Conservation (phyloP, 2,888 invertebrate species). For the Graphium colonna region DNA sequence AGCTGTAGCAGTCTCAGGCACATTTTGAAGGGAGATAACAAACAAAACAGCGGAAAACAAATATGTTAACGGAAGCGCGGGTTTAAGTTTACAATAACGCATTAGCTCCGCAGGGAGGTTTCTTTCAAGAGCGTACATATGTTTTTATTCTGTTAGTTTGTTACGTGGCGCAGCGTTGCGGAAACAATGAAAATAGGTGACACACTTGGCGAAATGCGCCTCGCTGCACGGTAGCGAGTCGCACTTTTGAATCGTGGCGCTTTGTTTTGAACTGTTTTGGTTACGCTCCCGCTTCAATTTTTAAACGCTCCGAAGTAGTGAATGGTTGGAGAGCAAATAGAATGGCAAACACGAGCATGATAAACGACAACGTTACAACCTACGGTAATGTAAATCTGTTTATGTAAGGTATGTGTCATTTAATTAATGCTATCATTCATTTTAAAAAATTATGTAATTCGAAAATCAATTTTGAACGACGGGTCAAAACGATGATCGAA, state of each 20-base stretch:
- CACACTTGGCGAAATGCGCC: conserved; percentile 24
- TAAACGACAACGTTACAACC: too few relatives aligned
- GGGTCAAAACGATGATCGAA: too few relatives aligned
- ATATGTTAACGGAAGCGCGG: background rate
- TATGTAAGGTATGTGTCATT: too few relatives aligned
- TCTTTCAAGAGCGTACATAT: conserved; percentile 12
- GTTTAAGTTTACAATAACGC: background rate
- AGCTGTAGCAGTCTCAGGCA: background rate
- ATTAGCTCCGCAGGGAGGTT: background rate
- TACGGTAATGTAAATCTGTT: too few relatives aligned
- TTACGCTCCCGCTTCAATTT: conserved; percentile 12
- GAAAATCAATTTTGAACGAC: too few relatives aligned
- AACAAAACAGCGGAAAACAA: too few relatives aligned
- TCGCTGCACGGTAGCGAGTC: conserved; percentile 16
- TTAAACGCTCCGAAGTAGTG: background rate
- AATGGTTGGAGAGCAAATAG: background rate
- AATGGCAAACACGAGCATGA: too few relatives aligned
- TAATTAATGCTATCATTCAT: too few relatives aligned
- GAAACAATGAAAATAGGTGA: conserved; percentile 24
- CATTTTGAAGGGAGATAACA: background rate
- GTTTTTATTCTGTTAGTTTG: conserved; percentile 18
- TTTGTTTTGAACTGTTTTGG: conserved; percentile 20
- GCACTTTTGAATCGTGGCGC: conserved; percentile 20
- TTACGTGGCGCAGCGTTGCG: conserved; percentile 7
- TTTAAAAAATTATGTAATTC: too few relatives aligned